Evolutionary conservation across 37 sponge, comb jelly and placozoan species (phyloP).

Genomic region (Corticium candelabrum): DNA sequence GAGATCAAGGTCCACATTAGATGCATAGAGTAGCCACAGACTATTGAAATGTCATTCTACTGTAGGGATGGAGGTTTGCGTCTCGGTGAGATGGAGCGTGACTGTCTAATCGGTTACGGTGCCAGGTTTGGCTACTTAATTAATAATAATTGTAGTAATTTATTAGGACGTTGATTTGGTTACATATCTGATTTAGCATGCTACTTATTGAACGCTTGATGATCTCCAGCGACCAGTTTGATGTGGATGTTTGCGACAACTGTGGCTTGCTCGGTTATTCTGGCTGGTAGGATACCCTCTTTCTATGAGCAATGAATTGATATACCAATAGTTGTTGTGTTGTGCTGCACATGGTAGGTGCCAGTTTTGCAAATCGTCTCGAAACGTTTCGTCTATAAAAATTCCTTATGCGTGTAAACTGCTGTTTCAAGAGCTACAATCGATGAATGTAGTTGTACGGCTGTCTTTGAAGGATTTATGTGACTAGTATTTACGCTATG

Average conservation of each 20-base stretch:
- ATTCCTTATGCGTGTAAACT: conserved; percentile 98
- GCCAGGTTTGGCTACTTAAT: conserved; percentile 21
- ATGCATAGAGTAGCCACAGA: not conserved
- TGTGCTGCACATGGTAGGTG: conserved; percentile 48
- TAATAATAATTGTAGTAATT: not conserved
- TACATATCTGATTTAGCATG: conserved; percentile 55
- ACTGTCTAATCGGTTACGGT: conserved; percentile 97
- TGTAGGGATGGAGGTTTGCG: conserved; percentile 89
- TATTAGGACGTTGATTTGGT: not conserved
- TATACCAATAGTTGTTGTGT: not conserved
- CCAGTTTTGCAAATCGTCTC: conserved; percentile 80
- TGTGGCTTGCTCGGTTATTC: conserved; percentile 95
- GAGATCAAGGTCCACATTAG: conserved; percentile 30
- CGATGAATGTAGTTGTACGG: conserved; percentile 95
- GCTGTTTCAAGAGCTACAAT: conserved; percentile 92
- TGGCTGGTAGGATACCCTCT: conserved; percentile 56
- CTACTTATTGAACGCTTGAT: conserved; percentile 89
- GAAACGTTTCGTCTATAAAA: conserved; percentile 77
- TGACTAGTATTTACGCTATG: too few species aligned
- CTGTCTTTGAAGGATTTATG: too few species aligned
- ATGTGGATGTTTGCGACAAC: conserved; percentile 87
- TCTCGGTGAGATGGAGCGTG: conserved; percentile 98
- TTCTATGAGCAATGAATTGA: not conserved
- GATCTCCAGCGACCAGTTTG: conserved; percentile 92
- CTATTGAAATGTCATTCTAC: not conserved